phyloP scores from a whole-genome alignment of 1,140 invertebrate species.

The Drosophila bipectinata region DNA sequence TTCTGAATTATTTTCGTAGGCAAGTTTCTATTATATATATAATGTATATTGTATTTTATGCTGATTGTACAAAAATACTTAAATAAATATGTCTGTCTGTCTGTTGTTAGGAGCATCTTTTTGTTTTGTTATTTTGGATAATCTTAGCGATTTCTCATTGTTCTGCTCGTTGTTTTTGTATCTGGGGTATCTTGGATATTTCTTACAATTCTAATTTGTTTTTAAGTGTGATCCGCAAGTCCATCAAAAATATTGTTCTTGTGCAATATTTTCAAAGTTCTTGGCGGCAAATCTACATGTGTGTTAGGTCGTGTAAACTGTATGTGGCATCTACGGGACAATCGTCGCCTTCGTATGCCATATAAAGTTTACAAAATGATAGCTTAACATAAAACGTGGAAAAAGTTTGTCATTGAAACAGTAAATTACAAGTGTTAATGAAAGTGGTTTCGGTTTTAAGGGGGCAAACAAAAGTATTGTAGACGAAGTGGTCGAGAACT shows the following conservation, averaged over 20 bases:
- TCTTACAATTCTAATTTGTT: conserved; percentile 57
- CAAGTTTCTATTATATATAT: conserved; percentile 23
- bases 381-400: conserved; percentile 21
- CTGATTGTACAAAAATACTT: conserved; percentile 69
- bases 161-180: conserved; percentile 36
- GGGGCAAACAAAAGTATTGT: conserved; percentile 2
- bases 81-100: conserved; percentile 50
- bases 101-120: conserved; percentile 35
- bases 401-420: conserved; percentile 19
- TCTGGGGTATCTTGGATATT: conserved; percentile 36
- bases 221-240: conserved; percentile 41
- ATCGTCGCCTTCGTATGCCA: conserved; percentile 39
- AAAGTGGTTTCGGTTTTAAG: neutral
- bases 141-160: conserved; percentile 17
- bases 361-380: conserved; percentile 61
- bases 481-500: conserved; percentile 2
- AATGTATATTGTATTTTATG: conserved; percentile 51
- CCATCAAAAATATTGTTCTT: conserved; percentile 59
- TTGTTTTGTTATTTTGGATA: conserved; percentile 11
- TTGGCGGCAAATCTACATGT: conserved; percentile 44
- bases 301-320: conserved; percentile 48
- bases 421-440: conserved; percentile 2
- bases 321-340: conserved; percentile 48
- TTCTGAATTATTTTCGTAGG: conserved; percentile 23
- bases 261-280: conserved; percentile 59